phyloP scores from a whole-genome alignment of 2,888 invertebrate genomes.

The Cataglyphis altisquamis region DNA sequence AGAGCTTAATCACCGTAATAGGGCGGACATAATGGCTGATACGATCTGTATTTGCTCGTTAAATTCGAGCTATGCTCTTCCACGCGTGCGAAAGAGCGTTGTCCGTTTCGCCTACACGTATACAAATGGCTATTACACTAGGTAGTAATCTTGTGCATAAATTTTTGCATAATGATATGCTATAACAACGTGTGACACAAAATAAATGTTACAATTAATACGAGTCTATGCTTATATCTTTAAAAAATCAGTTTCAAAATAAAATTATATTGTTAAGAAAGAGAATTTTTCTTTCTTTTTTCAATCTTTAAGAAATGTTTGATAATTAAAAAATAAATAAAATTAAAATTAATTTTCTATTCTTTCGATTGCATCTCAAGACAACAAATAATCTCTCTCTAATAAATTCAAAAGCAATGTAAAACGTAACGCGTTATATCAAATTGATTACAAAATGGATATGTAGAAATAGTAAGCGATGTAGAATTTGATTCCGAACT shows the following conservation, averaged over 20 bases:
- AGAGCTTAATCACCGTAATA: constrained; percentile 76
- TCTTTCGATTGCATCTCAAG: background rate
- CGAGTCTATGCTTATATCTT: background rate
- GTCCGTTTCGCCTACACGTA: constrained; percentile 55
- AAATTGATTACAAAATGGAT: constrained; percentile 11
- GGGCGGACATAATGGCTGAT: constrained; percentile 72
- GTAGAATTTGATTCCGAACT: constrained; percentile 65
- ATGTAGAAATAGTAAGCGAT: background rate
- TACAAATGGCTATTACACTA: constrained; percentile 46
- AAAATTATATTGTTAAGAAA: background rate
- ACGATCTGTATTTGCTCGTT: constrained; percentile 66
- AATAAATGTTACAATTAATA: constrained; percentile 51
- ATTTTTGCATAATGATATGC: constrained; percentile 35
- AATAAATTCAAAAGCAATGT: background rate
- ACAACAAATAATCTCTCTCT: background rate
- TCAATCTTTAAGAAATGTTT: background rate
- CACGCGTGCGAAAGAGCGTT: constrained; percentile 52
- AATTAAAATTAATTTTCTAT: background rate
- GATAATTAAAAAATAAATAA: background rate
- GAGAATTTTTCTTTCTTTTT: background rate
- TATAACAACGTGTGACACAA: constrained; percentile 21
- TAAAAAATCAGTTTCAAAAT: background rate
- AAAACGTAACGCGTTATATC: background rate
- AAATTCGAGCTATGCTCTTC: constrained; percentile 67
- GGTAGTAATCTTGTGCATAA: constrained; percentile 35